phyloP scores from a whole-genome alignment of 2,888 invertebrate species.

The Nephrotoma appendiculata region DNA sequence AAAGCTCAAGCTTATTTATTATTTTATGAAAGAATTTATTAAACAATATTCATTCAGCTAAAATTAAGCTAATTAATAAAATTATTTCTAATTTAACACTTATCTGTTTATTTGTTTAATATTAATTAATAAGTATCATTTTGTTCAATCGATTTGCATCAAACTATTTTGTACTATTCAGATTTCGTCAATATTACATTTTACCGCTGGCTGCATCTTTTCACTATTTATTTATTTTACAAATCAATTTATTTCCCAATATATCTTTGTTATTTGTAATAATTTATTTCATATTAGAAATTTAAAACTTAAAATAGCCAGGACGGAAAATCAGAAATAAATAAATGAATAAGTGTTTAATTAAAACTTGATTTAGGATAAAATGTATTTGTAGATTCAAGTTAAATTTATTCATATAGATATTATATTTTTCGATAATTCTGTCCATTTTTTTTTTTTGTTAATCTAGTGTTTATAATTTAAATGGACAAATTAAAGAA shows the following conservation, averaged over 20 bases:
- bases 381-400: background rate
- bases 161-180: background rate
- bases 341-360: background rate
- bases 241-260: too few relatives aligned
- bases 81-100: background rate
- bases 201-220: too few relatives aligned
- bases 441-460: background rate
- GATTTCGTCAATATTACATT: too few relatives aligned
- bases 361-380: background rate
- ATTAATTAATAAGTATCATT: background rate
- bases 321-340: background rate
- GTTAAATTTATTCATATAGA: background rate
- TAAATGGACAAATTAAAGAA: background rate
- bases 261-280: background rate
- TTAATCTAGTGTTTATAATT: background rate
- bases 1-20: constrained; percentile 85
- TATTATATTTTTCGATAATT: background rate
- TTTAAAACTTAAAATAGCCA: background rate
- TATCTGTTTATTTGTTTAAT: background rate
- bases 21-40: constrained; percentile 89
- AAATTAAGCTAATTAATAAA: background rate
- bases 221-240: background rate
- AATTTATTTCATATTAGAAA: background rate
- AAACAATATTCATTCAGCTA: constrained; percentile 20
- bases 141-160: background rate